A percentile compares a stretch with the other conserved stretches of the same genome.
Evolutionary conservation across 2,113 vertebrate genomes (phyloP).

Genomic region (Panurus biarmicus): DNA sequence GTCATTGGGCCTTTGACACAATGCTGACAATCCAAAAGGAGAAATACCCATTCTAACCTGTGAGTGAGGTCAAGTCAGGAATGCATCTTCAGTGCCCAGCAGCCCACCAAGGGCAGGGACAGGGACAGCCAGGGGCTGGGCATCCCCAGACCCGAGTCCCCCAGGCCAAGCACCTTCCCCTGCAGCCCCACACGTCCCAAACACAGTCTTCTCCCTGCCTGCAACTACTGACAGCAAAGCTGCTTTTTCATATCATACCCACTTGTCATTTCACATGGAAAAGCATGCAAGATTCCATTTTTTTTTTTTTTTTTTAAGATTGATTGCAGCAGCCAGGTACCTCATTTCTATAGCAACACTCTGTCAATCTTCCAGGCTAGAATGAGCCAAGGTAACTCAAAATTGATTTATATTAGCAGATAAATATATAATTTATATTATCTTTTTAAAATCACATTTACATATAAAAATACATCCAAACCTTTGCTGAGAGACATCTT

Average conservation of each 20-base stretch:
- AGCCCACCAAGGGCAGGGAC: too few species aligned
- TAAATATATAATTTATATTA: too few species aligned
- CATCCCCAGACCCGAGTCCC: rapidly evolving
- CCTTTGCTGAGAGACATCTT: not conserved
- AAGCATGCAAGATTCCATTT: rapidly evolving
- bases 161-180: not conserved
- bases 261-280: not conserved
- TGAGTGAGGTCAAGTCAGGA: not conserved
- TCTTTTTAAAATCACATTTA: not conserved
- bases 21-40: not conserved
- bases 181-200: rapidly evolving
- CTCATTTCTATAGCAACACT: not conserved
- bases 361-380: not conserved
- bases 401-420: not conserved
- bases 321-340: not conserved
- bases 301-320: not conserved
- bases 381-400: not conserved
- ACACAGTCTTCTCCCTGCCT: not conserved
- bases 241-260: not conserved
- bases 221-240: not conserved
- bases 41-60: not conserved
- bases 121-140: rapidly evolving
- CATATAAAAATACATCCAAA: not conserved
- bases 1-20: not conserved
- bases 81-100: not conserved